Percentiles rank a stretch among this genome's conserved stretches.
Conservation (phyloP, 2,113 vertebrate species). For the Salvator merianae region DNA sequence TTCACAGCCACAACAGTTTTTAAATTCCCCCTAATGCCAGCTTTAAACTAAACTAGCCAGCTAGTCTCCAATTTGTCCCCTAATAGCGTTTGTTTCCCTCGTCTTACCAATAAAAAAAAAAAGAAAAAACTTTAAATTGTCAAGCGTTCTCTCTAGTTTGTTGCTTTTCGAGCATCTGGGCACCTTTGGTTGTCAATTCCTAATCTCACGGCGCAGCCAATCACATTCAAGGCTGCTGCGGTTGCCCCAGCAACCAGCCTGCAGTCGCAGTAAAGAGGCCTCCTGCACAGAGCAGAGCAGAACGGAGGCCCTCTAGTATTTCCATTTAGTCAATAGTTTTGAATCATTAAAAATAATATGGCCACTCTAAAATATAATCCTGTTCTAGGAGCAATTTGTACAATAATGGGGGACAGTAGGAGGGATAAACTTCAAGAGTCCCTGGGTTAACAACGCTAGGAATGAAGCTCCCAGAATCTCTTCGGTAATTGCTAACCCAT, state of each 20-base stretch:
- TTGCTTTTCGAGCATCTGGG: constrained; percentile 34
- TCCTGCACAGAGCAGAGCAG: constrained; percentile 49
- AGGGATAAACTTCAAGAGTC: constrained; percentile 27
- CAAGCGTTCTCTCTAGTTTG: constrained; percentile 32
- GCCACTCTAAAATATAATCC: constrained; percentile 56
- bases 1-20: constrained; percentile 41
- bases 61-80: constrained; percentile 29
- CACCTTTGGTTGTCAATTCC: constrained; percentile 57
- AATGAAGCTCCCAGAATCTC: not conserved
- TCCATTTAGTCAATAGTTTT: constrained; percentile 67
- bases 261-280: constrained; percentile 10
- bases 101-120: constrained; percentile 11
- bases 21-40: constrained; percentile 31
- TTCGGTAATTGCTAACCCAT: not conserved
- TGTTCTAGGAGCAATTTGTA: constrained; percentile 39
- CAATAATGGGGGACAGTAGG: constrained; percentile 33
- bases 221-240: constrained; percentile 47
- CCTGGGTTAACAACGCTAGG: constrained; percentile 12
- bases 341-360: constrained; percentile 58
- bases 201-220: constrained; percentile 47
- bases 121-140: constrained; percentile 18
- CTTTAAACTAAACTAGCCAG: constrained; percentile 20
- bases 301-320: constrained; percentile 52
- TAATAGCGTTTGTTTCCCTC: constrained; percentile 33
- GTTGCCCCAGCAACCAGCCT: constrained; percentile 75